Evolutionary conservation across 1,140 invertebrate genomes (phyloP).

Genomic region (Trichoplusia ni): DNA sequence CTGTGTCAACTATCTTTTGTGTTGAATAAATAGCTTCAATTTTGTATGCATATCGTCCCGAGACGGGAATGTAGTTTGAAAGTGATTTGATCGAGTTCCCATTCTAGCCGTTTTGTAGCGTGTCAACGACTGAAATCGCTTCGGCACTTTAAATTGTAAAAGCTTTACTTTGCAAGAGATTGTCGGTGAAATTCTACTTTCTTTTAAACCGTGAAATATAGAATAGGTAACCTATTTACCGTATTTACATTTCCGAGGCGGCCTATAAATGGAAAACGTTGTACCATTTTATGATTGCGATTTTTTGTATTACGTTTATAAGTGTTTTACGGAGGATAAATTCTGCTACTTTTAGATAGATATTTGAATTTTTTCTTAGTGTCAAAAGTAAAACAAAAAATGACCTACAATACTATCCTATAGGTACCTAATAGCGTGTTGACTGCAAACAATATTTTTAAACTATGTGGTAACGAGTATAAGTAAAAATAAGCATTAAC

Average conservation of each 20-base stretch:
- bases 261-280: not conserved
- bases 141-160: slow-evolving; percentile 24
- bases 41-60: slow-evolving; percentile 5
- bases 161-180: slow-evolving; percentile 17
- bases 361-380: too few species aligned
- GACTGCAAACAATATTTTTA: too few species aligned
- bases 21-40: not conserved
- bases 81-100: slow-evolving; percentile 10
- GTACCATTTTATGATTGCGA: not conserved
- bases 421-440: too few species aligned
- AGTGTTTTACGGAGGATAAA: too few species aligned
- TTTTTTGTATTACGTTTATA: too few species aligned
- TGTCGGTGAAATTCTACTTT: slow-evolving; percentile 13
- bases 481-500: too few species aligned
- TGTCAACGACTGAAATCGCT: slow-evolving; percentile 18
- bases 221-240: not conserved
- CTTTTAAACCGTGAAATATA: not conserved
- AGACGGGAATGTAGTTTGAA: slow-evolving; percentile 12
- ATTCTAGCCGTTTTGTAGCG: not conserved
- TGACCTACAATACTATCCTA: too few species aligned
- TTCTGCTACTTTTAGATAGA: too few species aligned
- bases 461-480: too few species aligned
- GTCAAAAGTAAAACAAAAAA: too few species aligned
- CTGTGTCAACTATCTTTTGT: slow-evolving; percentile 1
- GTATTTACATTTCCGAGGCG: not conserved